Conservation (phyloP, 2,797 vertebrate species). For the Balearica regulorum region DNA sequence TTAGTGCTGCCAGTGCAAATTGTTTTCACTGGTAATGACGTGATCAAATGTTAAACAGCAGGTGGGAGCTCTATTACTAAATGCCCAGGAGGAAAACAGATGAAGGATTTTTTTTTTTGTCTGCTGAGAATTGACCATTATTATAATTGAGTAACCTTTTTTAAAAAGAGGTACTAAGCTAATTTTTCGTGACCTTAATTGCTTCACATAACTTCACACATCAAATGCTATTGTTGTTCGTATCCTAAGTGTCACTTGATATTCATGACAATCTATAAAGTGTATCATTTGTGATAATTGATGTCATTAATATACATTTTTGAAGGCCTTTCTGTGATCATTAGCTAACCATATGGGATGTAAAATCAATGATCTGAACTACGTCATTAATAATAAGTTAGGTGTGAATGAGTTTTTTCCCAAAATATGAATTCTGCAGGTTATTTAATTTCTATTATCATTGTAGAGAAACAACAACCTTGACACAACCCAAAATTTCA, state of each 20-base stretch:
- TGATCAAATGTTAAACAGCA: conserved; percentile 44
- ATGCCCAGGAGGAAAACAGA: conserved; percentile 40
- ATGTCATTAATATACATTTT: conserved; percentile 36
- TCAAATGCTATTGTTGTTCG: conserved; percentile 32
- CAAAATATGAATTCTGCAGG: neutral
- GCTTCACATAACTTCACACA: conserved; percentile 2
- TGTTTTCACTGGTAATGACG: conserved; percentile 10
- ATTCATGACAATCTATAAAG: conserved; percentile 47
- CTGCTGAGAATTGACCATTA: conserved; percentile 49
- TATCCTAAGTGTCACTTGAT: neutral
- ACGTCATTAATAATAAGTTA: conserved; percentile 58
- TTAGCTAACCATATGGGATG: conserved; percentile 28
- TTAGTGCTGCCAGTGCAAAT: neutral
- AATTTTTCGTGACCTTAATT: conserved; percentile 45
- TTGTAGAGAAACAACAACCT: neutral
- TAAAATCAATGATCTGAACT: conserved; percentile 67
- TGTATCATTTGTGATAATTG: conserved; percentile 31
- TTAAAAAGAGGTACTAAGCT: neutral
- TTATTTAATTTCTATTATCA: neutral
- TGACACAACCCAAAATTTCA: neutral
- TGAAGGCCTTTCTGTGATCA: conserved; percentile 56
- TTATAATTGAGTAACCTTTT: conserved; percentile 17
- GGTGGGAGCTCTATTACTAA: conserved; percentile 50
- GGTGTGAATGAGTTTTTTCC: neutral
- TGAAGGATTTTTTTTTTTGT: neutral